Evolutionary conservation across 2,888 invertebrate species (phyloP), one percentile per base, ranked within the genome.

Genomic region (Tribolium freemani): DNA sequence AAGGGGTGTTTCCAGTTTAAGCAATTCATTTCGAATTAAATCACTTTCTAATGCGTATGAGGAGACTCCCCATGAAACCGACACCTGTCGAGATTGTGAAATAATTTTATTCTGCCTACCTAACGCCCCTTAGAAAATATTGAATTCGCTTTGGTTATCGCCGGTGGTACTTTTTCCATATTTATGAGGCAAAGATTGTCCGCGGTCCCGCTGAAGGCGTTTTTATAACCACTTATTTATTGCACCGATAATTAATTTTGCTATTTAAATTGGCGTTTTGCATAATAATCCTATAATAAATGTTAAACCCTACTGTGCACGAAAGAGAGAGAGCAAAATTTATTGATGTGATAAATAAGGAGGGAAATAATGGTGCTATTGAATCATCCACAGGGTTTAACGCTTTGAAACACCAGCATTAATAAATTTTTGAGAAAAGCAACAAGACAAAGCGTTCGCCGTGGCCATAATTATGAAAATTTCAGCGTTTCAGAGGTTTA

Each of bases 231-330:
- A 61, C 50, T 48, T 61, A 61, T 61, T 61, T 63, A 63, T 63
- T 30, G 63, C 31, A 60, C 45, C 48, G 63, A 51, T 63, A 63
- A 63, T 63, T 63, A 63, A 63, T 63, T 63, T 54, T 38, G 66
- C 54, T 66, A 66, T 66, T 31, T 54, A 66, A 45, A 66, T 45
- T 53, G 54, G 66, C 26, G 53, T 53, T 66, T 66, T 66, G 66
- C 66, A 66, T 66, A 66, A 63, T 63, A 63, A 66, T 66, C 54
- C 66, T 45, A 66, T 66, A 53, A 66, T 66, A 66, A 66, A 67
- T 67, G 57, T 57, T 67, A 57, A 67, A 56, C 48, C 50, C 48
- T 51, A 57, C 57, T 38, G 48, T 10, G 57, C 11, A n/a, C 21
- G 26, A 6, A 67, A 31, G 31, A 57, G 57, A 56, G 66, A 53